Conservation (phyloP, 2,888 invertebrate species). For the Drosophila meridionalis region DNA sequence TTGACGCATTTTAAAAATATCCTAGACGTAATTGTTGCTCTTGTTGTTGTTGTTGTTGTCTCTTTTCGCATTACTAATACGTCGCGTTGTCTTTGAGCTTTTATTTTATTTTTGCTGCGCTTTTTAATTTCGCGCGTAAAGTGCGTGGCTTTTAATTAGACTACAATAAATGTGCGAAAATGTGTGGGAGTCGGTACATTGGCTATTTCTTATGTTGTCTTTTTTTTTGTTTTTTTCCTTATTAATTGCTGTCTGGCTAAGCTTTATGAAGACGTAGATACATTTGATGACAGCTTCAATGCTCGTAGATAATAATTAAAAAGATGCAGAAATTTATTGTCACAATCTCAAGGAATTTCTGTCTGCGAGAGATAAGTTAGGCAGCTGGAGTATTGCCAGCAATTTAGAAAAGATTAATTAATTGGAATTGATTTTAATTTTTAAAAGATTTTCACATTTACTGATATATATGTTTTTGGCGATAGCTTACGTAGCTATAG, state of each 20-base stretch:
- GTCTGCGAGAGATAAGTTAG: not conserved
- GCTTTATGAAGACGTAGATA: constrained; percentile 7
- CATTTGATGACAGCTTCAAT: constrained; percentile 10
- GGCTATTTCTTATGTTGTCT: not conserved
- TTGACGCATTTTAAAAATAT: constrained; percentile 78
- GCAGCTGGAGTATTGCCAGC: constrained; percentile 10
- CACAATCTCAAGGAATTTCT: not conserved
- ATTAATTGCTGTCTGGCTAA: constrained; percentile 8
- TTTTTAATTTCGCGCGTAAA: constrained; percentile 61
- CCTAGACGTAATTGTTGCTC: constrained; percentile 64
- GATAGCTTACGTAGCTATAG: not conserved
- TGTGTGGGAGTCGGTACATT: constrained; percentile 34
- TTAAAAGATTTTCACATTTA: not conserved
- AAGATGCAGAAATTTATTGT: constrained; percentile 3
- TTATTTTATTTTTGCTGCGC: constrained; percentile 7
- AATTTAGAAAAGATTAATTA: not conserved
- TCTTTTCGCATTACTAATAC: constrained; percentile 70
- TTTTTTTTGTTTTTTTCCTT: not conserved
- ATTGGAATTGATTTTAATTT: too few relatives aligned
- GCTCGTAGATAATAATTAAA: not conserved
- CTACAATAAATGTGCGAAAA: constrained; percentile 62
- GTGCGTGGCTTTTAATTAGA: constrained; percentile 76
- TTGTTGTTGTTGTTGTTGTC: constrained; percentile 30
- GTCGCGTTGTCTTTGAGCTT: constrained; percentile 63
- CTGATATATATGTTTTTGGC: not conserved